Conservation (phyloP, 2,888 invertebrate species). For the Cheilosia vernalis region DNA sequence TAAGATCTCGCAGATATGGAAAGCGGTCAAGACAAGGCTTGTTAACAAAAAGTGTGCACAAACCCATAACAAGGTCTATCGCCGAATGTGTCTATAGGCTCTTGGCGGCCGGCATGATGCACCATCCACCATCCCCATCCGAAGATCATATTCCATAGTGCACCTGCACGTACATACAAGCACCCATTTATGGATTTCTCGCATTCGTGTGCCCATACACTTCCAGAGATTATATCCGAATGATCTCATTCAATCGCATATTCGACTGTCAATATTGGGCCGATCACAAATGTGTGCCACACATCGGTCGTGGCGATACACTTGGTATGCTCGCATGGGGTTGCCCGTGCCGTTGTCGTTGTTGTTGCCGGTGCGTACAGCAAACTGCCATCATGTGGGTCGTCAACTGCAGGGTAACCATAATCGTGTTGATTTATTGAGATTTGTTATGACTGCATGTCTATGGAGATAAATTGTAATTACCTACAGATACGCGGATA, state of each 20-base stretch:
- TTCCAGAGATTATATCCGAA: constrained; percentile 38
- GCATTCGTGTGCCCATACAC: constrained; percentile 11
- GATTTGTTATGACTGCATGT: constrained; percentile 74
- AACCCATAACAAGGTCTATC: constrained; percentile 34
- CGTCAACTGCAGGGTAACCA: constrained; percentile 42
- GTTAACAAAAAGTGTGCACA: background rate
- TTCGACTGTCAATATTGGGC: constrained; percentile 51
- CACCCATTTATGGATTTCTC: constrained; percentile 53
- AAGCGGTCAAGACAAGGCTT: constrained; percentile 6
- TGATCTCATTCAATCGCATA: constrained; percentile 57
- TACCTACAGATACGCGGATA: constrained; percentile 60
- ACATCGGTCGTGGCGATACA: constrained; percentile 7
- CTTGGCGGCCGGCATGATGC: background rate
- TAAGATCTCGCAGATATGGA: background rate
- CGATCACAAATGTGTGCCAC: constrained; percentile 35
- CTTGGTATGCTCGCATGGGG: background rate
- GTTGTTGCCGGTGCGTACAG: background rate
- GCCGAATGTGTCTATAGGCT: constrained; percentile 37
- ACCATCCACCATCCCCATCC: constrained; percentile 16
- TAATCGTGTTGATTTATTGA: constrained; percentile 72
- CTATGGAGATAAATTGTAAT: constrained; percentile 72
- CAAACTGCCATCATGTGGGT: constrained; percentile 47
- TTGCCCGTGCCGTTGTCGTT: too few relatives aligned
- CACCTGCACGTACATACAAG: constrained; percentile 8
- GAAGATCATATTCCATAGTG: constrained; percentile 51